Base-by-base conservation (phyloP, 1,140 invertebrate species). In the Charaxes varanes region DNA sequence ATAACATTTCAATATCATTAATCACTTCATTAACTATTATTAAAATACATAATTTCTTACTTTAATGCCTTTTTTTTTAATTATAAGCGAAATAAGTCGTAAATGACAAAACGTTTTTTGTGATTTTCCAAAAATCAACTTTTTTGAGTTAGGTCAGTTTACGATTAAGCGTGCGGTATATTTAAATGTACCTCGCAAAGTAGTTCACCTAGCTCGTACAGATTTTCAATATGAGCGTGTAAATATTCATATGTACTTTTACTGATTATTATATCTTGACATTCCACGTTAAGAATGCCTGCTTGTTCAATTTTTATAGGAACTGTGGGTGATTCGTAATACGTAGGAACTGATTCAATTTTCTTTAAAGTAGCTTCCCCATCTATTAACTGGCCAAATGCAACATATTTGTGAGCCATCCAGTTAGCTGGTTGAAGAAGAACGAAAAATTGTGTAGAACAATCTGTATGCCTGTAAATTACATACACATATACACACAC, bases 401-500 rank as follows among this genome's bases (percentile, higher is more conserved):
- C 92, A 4, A 94, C 90, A 59, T 94, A 93, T 60, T 90, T 90
- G 19, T 86, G 83, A 68, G 93, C 88, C 77, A 94, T 88, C 87
- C 93, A 94, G 32, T 88, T 84, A 22, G 90, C 88, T 1, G 90
- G 87, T 47, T 90, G 90, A n/a, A 93, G 74, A 6, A 91, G 88
- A 12, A 95, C 87, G 60, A 93, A 92, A 65, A 95, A 95, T 68
- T 95, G 93, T 30, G 90, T 90, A 5, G 88, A 89, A 68, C 94
- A 95, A 31, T 86, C 67, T 4, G 62, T 63, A 42, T 87, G 77
- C 51, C 77, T 82, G 26, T 12, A 66, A 60, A 6, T n/a, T n/a
- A n/a, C n/a, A n/a, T n/a, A n/a, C n/a, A n/a, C n/a, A n/a, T n/a
- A n/a, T n/a, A n/a, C n/a, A n/a, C n/a, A n/a, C n/a, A n/a, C n/a